Evolutionary conservation across 2,888 invertebrate species (phyloP), one percentile per base, ranked within the genome.

Genomic region (Neuroscelio doddi): DNA sequence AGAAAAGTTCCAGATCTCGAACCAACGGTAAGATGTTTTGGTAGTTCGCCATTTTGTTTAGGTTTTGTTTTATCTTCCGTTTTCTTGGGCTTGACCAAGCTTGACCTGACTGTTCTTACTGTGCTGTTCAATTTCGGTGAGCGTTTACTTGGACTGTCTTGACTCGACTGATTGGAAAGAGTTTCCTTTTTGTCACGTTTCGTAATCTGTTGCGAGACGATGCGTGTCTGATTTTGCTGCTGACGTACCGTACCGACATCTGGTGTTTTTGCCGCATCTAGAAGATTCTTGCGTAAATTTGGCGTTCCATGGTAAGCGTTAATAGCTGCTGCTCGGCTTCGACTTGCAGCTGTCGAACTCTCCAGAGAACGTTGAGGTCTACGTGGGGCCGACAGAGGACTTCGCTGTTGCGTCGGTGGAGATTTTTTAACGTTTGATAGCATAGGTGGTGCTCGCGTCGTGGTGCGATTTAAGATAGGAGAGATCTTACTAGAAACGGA

Each of bases 1-100:
- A 91, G 84, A 77, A 92, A 92, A 0, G 93, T 93, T 12, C 90
- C 91, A 0, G 92, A 93, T 38, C 92, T 87, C 7, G 86, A 86
- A 42, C 86, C 86, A 32, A 86, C 85, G 1, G 85, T 85, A 7
- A 83, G 80, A 63, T 84, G 85, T 63, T 83, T 81, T 17, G 73
- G 70, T 14, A 74, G 55, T 30, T 79, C 80, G 9, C 76, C 76
- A 38, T 78, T 80, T 72, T 55, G 53, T 24, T 64, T 63, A 0
- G 46, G n/a, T 49, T 77, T 77, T 67, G 77, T 77, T 70, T 80
- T 82, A 12, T 68, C 73, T 74, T 79, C 83, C 36, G 50, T 66
- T 64, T 76, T 81, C 27, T 77, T 80, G 10, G 75, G 76, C 49
- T 56, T 59, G n/a, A 55, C 55, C 9, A 69, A 49, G 36, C 72